phyloP scores from a whole-genome alignment of 1,140 invertebrate genomes.

The Brachionus angularis region DNA sequence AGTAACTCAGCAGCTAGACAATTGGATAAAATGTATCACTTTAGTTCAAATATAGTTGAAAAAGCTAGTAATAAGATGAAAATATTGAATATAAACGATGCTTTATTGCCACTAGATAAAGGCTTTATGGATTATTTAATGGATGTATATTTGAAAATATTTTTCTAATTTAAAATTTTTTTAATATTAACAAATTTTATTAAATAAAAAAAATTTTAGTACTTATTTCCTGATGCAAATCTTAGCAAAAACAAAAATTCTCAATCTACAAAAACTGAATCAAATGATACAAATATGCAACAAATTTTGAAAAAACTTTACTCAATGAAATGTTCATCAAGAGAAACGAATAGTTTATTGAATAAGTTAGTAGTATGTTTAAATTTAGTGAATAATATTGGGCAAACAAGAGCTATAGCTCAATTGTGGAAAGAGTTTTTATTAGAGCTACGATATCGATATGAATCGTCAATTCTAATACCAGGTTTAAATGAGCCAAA shows the following conservation, averaged over 20 bases:
- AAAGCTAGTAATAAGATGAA: constrained; percentile 50
- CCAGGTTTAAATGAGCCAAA: constrained; percentile 70
- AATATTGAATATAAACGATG: constrained; percentile 59
- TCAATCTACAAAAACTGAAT: constrained; percentile 40
- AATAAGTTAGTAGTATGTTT: constrained; percentile 77
- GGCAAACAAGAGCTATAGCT: constrained; percentile 72
- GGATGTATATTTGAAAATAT: constrained; percentile 50
- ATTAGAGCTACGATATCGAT: constrained; percentile 79
- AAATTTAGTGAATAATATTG: constrained; percentile 71
- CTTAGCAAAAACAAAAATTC: constrained; percentile 52
- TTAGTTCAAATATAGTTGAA: constrained; percentile 47
- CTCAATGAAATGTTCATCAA: constrained; percentile 68
- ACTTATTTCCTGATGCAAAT: constrained; percentile 81
- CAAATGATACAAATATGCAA: neutral
- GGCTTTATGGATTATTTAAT: constrained; percentile 72
- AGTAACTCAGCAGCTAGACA: constrained; percentile 1
- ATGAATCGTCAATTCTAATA: constrained; percentile 74
- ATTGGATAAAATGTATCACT: constrained; percentile 21
- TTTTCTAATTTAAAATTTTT: neutral
- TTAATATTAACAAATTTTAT: neutral
- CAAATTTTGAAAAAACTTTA: constrained; percentile 24
- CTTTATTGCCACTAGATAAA: constrained; percentile 66
- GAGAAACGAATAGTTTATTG: constrained; percentile 67
- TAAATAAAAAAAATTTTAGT: too few species aligned
- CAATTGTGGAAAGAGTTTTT: constrained; percentile 88